phyloP scores from a whole-genome alignment of 2,113 vertebrate genomes.

The Puffinus mauretanicus region DNA sequence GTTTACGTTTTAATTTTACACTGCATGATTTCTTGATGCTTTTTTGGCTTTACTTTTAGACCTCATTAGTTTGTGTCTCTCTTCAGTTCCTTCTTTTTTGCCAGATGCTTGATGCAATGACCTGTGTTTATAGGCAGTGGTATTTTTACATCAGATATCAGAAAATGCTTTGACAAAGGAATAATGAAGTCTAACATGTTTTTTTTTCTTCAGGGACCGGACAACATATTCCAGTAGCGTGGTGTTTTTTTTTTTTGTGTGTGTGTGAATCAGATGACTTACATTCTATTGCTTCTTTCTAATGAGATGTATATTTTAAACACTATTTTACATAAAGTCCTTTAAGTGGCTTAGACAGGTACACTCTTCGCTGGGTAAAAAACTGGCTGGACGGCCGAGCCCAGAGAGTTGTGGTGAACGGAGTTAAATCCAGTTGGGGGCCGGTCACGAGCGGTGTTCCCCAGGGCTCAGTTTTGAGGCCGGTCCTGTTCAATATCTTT shows the following conservation, averaged over 20 bases:
- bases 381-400: too few species aligned
- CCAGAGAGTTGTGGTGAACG: too few species aligned
- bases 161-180: not conserved
- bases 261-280: not conserved
- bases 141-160: not conserved
- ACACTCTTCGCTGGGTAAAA: too few species aligned
- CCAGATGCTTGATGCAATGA: not conserved
- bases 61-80: not conserved
- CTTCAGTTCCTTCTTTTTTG: not conserved
- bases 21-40: conserved; percentile 19
- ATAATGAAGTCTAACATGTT: not conserved
- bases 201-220: not conserved
- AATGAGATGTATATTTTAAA: not conserved
- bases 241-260: not conserved
- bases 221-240: not conserved
- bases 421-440: too few species aligned
- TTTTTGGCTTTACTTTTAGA: conserved; percentile 26
- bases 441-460: too few species aligned
- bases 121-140: not conserved
- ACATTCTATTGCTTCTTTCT: not conserved
- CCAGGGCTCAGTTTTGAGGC: too few species aligned
- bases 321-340: not conserved
- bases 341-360: not conserved
- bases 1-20: not conserved
- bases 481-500: too few species aligned